phyloP scores from a whole-genome alignment of 2,113 vertebrate species.

The Eurystomus gularis region DNA sequence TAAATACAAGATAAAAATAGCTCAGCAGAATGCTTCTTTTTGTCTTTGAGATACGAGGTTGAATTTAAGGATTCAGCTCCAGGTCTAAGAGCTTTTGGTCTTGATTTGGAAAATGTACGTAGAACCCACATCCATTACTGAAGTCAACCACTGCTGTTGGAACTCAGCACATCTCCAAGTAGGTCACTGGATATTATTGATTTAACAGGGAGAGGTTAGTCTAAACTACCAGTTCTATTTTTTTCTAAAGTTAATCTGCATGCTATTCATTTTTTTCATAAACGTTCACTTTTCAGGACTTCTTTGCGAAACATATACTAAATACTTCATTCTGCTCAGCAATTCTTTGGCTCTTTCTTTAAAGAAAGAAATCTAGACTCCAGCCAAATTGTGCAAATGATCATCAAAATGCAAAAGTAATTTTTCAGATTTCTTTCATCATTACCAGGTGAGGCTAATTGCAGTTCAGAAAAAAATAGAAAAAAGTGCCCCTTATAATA shows the following conservation, averaged over 20 bases:
- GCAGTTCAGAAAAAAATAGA: neutral
- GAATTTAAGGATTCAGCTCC: neutral
- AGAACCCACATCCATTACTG: neutral
- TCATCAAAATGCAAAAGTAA: constrained; percentile 10
- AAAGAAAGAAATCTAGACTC: constrained; percentile 19
- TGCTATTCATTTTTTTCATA: neutral
- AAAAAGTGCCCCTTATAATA: neutral
- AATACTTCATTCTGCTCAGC: neutral
- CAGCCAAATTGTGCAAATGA: constrained; percentile 39
- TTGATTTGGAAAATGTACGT: neutral
- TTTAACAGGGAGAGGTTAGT: neutral
- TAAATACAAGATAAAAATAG: neutral
- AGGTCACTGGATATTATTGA: neutral
- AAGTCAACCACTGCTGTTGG: neutral
- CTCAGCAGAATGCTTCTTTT: neutral
- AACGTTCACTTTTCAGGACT: neutral
- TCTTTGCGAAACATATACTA: neutral
- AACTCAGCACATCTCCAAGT: neutral
- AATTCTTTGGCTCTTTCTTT: constrained; percentile 25
- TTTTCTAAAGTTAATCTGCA: neutral
- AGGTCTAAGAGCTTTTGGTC: neutral
- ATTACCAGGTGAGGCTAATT: neutral
- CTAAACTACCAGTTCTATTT: neutral
- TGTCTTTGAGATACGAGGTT: neutral
- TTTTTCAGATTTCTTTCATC: constrained; percentile 24